Conservation (phyloP, 2,797 vertebrate genomes). For the Hafferia zeledoni region DNA sequence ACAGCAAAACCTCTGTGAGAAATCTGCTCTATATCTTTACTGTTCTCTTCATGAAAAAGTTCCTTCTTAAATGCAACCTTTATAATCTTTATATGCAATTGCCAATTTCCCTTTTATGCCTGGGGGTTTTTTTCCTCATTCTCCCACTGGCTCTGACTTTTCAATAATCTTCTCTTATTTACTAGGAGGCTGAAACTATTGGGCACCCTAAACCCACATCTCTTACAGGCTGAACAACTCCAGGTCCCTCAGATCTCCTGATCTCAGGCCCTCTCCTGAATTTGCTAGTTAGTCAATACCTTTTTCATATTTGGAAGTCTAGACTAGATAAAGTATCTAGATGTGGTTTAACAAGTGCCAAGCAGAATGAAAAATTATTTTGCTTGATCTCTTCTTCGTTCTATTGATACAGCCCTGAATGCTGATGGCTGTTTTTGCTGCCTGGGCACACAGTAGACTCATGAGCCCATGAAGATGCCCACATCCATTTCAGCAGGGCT, state of each 20-base stretch:
- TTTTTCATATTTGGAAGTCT: background rate
- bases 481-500: background rate
- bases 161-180: background rate
- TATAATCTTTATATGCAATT: background rate
- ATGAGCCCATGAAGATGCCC: background rate
- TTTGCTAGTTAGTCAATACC: background rate
- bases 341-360: background rate
- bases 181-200: background rate
- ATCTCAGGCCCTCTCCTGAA: background rate
- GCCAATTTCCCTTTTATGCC: background rate
- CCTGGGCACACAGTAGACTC: rapidly evolving
- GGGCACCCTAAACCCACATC: background rate
- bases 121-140: background rate
- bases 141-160: background rate
- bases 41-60: background rate
- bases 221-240: background rate
- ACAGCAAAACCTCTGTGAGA: background rate
- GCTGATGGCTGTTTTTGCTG: background rate
- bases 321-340: background rate
- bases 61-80: background rate
- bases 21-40: background rate
- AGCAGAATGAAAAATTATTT: background rate
- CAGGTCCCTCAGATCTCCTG: background rate
- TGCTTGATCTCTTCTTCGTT: background rate
- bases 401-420: background rate